Percentiles rank a stretch among this genome's conserved stretches.
phyloP scores from a whole-genome alignment of 2,888 invertebrate species.

The Hanleya hanleyi region DNA sequence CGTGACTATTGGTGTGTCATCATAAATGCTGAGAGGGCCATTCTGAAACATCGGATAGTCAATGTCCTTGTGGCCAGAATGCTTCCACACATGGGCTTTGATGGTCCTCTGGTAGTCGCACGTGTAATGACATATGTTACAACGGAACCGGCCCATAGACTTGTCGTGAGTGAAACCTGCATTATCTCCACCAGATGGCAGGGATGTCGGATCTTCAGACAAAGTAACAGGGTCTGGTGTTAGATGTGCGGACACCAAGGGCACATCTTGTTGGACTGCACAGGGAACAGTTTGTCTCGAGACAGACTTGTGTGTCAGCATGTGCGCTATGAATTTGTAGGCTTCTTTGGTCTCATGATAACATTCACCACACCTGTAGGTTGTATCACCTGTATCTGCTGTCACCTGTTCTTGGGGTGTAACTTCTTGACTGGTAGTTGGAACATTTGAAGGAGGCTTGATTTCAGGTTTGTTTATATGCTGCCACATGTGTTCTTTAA shows the following conservation, averaged over 20 bases:
- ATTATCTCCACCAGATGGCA: conserved; percentile 21
- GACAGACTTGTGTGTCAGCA: conserved; percentile 49
- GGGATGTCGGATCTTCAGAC: neutral
- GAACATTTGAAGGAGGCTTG: too few species aligned
- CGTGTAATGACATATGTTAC: conserved; percentile 69
- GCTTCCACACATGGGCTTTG: conserved; percentile 73
- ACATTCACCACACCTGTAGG: conserved; percentile 61
- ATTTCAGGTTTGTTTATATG: conserved; percentile 55
- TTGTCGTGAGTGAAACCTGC: conserved; percentile 54
- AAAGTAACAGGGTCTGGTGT: neutral
- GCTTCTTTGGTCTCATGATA: conserved; percentile 57
- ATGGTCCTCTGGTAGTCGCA: conserved; percentile 71
- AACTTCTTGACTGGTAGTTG: neutral
- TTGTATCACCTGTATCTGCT: conserved; percentile 1
- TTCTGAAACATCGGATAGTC: conserved; percentile 72
- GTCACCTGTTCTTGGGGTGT: neutral
- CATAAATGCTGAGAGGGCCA: conserved; percentile 69
- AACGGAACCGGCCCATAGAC: conserved; percentile 53
- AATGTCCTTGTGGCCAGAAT: conserved; percentile 69
- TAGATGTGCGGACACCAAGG: neutral
- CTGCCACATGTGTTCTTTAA: conserved; percentile 63
- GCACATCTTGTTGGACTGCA: neutral
- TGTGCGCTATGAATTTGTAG: conserved; percentile 60
- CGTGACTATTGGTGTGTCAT: too few species aligned
- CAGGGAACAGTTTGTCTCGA: conserved; percentile 26